phyloP scores from a whole-genome alignment of 2,888 invertebrate species.

The Platycheirus rosarum region DNA sequence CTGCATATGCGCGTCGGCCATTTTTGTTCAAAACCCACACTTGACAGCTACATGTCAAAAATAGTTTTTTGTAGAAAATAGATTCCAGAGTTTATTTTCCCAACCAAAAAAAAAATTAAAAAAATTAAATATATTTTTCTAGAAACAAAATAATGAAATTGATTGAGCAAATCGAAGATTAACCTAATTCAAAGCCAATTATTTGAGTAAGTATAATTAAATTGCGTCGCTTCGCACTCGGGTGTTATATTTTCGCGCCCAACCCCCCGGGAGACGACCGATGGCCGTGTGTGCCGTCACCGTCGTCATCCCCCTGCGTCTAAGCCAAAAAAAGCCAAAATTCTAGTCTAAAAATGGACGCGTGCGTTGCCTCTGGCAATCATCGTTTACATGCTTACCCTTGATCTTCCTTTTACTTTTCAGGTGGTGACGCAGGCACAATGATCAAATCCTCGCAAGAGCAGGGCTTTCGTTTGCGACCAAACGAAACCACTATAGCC shows the following conservation, averaged over 20 bases:
- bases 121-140: constrained; percentile 61
- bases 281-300: constrained; percentile 70
- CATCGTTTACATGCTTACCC: constrained; percentile 50
- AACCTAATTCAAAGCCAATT: constrained; percentile 42
- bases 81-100: constrained; percentile 71
- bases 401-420: constrained; percentile 64
- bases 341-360: constrained; percentile 73
- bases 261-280: constrained; percentile 71
- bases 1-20: constrained; percentile 52
- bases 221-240: constrained; percentile 32
- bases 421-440: constrained; percentile 74
- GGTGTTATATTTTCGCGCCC: constrained; percentile 72
- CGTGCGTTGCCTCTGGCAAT: constrained; percentile 69
- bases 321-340: constrained; percentile 54
- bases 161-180: constrained; percentile 30
- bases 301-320: constrained; percentile 69
- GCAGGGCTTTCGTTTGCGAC: constrained; percentile 78
- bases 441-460: constrained; percentile 82
- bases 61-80: constrained; percentile 72
- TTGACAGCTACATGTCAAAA: constrained; percentile 72
- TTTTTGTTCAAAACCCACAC: constrained; percentile 69
- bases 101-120: constrained; percentile 49
- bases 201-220: constrained; percentile 47
- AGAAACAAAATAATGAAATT: constrained; percentile 66
- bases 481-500: constrained; percentile 68